phyloP scores from a whole-genome alignment of 2,797 vertebrate species.

The Monodelphis domestica region DNA sequence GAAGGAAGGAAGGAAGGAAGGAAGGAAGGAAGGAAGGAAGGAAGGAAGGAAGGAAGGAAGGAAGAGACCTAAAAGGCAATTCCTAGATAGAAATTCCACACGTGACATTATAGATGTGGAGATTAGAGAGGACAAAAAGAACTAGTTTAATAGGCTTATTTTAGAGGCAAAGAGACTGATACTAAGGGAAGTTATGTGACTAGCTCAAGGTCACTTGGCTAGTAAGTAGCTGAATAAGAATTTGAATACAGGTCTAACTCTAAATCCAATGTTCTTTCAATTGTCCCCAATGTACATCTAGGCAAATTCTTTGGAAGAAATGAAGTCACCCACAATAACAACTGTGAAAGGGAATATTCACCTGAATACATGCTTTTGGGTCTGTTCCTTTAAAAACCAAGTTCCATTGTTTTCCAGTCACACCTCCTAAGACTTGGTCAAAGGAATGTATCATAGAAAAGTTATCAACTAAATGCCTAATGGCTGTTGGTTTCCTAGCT shows the following conservation, averaged over 20 bases:
- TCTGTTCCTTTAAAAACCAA: background rate
- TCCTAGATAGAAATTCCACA: background rate
- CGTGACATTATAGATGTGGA: background rate
- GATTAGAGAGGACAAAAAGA: background rate
- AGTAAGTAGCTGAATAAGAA: background rate
- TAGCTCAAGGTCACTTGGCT: background rate
- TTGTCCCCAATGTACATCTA: background rate
- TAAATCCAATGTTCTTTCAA: background rate
- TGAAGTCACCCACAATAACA: background rate
- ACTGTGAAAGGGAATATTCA: background rate
- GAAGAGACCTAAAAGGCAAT: background rate
- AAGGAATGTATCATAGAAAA: background rate
- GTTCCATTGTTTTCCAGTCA: background rate
- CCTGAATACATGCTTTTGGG: background rate
- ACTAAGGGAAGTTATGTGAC: background rate
- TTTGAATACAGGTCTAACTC: background rate
- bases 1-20: too few species aligned
- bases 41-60: too few species aligned
- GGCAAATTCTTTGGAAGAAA: background rate
- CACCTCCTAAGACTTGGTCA: background rate
- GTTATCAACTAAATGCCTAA: background rate
- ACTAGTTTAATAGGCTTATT: background rate
- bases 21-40: too few species aligned
- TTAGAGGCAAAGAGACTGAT: background rate
- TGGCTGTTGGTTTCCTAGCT: background rate